Evolutionary conservation across 2,888 invertebrate genomes (phyloP), one percentile per base, ranked within the genome.

Genomic region (Drosophila neotestacea): DNA sequence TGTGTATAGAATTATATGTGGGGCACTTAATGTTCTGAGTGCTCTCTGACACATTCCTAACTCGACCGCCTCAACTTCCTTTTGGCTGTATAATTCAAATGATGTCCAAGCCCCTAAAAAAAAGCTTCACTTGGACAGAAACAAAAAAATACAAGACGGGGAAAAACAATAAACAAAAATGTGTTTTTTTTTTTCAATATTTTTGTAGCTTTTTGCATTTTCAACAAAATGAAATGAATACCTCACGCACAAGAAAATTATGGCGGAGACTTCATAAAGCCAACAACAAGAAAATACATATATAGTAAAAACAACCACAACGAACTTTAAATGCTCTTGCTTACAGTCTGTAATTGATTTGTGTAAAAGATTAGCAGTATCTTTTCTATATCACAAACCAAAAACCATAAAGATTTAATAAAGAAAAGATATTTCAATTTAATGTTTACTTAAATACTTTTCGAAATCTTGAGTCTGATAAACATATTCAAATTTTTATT

Each of bases 161-260:
- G 7, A 4, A 13, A 38, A 46, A 44, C 32, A 61, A 54, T 42
- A 61, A 47, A 61, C 44, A 46, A 38, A 61, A 42, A 42, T 54
- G 44, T 55, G 16, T 11, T 42, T 41, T 32, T 48, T 55, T 51
- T 38, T 32, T 22, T 11, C 38, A 50, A 56, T 42, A 36, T 41
- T 61, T 41, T 34, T 47, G 44, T 51, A 59, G 1, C 22, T 59
- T 39, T 28, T 60, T 68, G 60, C 55, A 69, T 55, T 69, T 86
- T 86, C 77, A 55, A 75, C 67, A 64, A 75, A 86, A 81, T 75
- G 83, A 79, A 86, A 86, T 81, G 59, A 68, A 86, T 84, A 86
- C 69, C 44, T 39, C 48, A 54, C 27, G 32, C 16, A 51, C 59
- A 68, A 46, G 56, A 66, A 38, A 70, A 83, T 81, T 83, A 72